Base-by-base conservation (phyloP, 2,797 vertebrate genomes). In the Babyrousa celebensis region DNA sequence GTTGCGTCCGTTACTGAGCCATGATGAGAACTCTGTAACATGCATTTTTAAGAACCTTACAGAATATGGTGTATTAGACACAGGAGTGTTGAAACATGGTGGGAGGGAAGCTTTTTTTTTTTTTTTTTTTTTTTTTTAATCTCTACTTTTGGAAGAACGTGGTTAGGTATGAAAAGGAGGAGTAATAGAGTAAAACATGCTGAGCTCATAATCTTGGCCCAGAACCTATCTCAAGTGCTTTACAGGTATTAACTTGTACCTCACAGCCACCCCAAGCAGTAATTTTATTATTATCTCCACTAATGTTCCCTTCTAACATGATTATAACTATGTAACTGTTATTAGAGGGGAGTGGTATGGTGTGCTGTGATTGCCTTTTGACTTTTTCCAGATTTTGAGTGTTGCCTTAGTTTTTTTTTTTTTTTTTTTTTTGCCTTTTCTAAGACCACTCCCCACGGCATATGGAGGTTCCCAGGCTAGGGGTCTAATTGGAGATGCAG, bases 101-200 rank as follows among this genome's bases (percentile, higher is more conserved):
- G 71, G 29, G 27, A 62, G 29, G 2, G 21, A 90, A 60, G 32
- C 0, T 1, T 27, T 84, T 74, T 48, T 48, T 48, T 48, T 43
- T 43, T 43, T n/a, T n/a, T n/a, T n/a, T n/a, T n/a, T n/a, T 48
- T 48, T 48, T 48, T 48, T 48, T 48, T 48, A 48, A n/a, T 18
- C 65, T 74, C 3, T 54, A 16, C 40, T 16, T 29, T 62, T 56
- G 79, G 12, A 6, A 56, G 85, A 27, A 15, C 9, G 14, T 40
- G 12, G 40, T 21, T n/a, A 60, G 14, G 29, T 27, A 11, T n/a
- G 27, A 52, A 40, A 77, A 85, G 62, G 0, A 9, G 9, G 0
- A 9, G 9, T 2, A 32, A 20, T 8, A 11, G 11, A 48, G 27
- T 56, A 32, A 52, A 65, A 29, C 12, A 25, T 4, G 7, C 0